Evolutionary conservation across 2,888 invertebrate species (phyloP).

Genomic region (Drosophila anceps): DNA sequence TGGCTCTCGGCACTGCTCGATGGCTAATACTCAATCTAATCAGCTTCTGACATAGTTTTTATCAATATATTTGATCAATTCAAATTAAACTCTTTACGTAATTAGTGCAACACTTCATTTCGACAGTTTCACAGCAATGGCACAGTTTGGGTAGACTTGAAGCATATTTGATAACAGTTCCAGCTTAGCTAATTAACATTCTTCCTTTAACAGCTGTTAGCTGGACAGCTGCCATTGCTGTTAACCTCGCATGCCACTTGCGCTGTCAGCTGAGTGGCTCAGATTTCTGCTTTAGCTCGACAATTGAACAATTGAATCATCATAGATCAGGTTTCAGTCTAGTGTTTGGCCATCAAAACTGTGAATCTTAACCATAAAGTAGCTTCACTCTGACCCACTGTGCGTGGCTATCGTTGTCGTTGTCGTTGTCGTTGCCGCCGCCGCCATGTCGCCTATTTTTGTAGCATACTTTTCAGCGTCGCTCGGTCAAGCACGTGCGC

Average conservation of each 20-base stretch:
- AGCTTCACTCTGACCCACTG: conserved; percentile 4
- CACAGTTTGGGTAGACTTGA: neutral
- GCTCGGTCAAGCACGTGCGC: conserved; percentile 72
- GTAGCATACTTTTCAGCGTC: conserved; percentile 53
- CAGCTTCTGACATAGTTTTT: too few species aligned
- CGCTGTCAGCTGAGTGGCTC: neutral
- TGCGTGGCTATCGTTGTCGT: neutral
- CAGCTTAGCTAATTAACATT: neutral
- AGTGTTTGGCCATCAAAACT: neutral
- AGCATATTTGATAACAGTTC: neutral
- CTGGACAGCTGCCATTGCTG: neutral
- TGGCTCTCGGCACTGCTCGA: too few species aligned
- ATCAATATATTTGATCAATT: too few species aligned
- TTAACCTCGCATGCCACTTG: neutral
- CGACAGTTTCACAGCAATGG: neutral
- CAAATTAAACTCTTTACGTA: too few species aligned
- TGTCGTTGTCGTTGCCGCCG: conserved; percentile 26
- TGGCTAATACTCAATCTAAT: too few species aligned
- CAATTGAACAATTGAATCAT: neutral
- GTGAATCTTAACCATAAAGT: too few species aligned
- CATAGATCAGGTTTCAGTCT: neutral
- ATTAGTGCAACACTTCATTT: too few species aligned
- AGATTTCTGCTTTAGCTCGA: neutral
- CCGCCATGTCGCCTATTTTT: conserved; percentile 59
- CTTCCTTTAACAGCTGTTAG: neutral